Percentiles rank a stretch among this genome's conserved stretches.
Evolutionary conservation across 2,797 vertebrate genomes (phyloP).

Genomic region (Cossypha caffra): DNA sequence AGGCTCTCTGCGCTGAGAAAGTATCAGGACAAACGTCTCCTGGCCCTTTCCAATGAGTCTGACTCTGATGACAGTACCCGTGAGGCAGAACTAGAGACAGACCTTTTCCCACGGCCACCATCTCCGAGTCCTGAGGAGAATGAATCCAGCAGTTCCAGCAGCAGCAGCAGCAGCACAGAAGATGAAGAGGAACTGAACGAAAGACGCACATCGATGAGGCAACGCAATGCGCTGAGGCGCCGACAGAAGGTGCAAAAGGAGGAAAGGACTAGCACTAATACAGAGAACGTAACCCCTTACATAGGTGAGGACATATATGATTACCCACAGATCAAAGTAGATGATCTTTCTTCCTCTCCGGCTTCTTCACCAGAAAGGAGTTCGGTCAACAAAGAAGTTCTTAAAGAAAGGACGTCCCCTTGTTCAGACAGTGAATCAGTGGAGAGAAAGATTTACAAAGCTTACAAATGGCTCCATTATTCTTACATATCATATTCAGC

Average conservation of each 20-base stretch:
- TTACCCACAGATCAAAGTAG: constrained; percentile 90
- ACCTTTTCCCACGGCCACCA: constrained; percentile 91
- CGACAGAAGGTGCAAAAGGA: constrained; percentile 82
- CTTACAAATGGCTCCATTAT: constrained; percentile 84
- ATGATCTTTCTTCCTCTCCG: constrained; percentile 86
- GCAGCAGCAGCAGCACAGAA: constrained; percentile 88
- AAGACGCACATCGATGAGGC: constrained; percentile 79
- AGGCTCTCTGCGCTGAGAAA: constrained; percentile 78
- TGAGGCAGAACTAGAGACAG: constrained; percentile 86
- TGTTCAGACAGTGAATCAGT: constrained; percentile 80
- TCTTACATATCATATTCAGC: constrained; percentile 82
- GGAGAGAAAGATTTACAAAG: constrained; percentile 83
- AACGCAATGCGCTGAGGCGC: constrained; percentile 87
- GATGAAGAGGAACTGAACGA: constrained; percentile 87
- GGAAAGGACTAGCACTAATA: constrained; percentile 77
- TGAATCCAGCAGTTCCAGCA: constrained; percentile 89
- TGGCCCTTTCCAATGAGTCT: constrained; percentile 91
- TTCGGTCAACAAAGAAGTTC: constrained; percentile 62
- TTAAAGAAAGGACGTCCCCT: constrained; percentile 72
- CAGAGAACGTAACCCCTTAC: constrained; percentile 77
- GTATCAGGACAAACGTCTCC: constrained; percentile 87
- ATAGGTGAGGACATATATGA: constrained; percentile 88
- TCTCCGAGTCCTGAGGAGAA: constrained; percentile 92
- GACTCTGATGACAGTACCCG: constrained; percentile 92
- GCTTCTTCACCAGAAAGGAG: constrained; percentile 80